Evolutionary conservation across 2,797 vertebrate genomes (phyloP).

Genomic region (Dendrocincla tyrannina): DNA sequence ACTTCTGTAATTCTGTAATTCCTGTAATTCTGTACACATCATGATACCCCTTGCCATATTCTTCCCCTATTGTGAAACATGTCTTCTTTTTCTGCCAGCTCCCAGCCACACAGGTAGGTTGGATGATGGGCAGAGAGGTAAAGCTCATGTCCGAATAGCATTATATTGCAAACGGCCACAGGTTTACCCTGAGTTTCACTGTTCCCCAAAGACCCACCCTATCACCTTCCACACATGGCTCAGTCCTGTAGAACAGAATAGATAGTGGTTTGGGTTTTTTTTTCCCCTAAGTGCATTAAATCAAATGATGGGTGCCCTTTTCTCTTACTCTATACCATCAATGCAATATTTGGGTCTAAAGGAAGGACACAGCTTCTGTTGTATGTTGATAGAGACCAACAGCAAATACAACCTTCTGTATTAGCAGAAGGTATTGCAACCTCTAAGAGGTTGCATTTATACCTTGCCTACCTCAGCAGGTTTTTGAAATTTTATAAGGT

Average conservation of each 20-base stretch:
- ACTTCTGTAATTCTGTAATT: not conserved
- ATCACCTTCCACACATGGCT: not conserved
- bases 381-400: not conserved
- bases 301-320: not conserved
- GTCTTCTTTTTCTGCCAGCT: not conserved
- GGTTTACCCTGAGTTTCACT: not conserved
- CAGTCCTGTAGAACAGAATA: not conserved
- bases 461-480: not conserved
- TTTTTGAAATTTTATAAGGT: not conserved
- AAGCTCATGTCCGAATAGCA: not conserved
- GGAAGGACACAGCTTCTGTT: not conserved
- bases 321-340: not conserved
- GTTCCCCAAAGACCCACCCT: not conserved
- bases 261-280: not conserved
- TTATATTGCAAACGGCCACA: not conserved
- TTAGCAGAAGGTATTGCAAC: not conserved
- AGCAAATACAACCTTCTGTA: not conserved
- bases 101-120: not conserved
- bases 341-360: not conserved
- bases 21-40: not conserved
- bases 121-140: not conserved
- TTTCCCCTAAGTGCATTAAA: not conserved
- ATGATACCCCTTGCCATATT: not conserved
- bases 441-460: not conserved
- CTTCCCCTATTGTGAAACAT: accelerated